These are phyloP conservation scores for Percopsis omiscomaycus DNA, from an alignment of 2,797 vertebrate genomes.

Conservation along the genomic window DNA sequence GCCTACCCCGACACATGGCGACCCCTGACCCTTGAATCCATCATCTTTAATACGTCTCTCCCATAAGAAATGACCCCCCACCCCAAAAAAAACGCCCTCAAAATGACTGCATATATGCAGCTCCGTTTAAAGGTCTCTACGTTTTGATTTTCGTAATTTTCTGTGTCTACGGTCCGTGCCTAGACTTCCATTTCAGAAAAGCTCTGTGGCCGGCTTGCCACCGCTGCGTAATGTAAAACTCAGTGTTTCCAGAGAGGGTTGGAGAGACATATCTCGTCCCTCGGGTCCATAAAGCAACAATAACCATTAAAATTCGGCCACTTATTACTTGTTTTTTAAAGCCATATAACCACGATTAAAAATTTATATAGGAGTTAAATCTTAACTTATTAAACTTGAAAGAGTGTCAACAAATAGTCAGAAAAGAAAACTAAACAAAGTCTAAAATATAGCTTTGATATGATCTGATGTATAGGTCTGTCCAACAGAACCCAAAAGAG, in stretches of 20 bases:
- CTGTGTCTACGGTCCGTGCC: constrained; percentile 62
- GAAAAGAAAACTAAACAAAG: constrained; percentile 67
- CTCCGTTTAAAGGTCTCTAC: constrained; percentile 73
- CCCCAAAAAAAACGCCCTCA: constrained; percentile 18
- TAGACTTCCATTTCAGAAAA: constrained; percentile 60
- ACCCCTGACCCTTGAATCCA: constrained; percentile 41
- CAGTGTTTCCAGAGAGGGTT: constrained; percentile 78
- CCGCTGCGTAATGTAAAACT: constrained; percentile 65
- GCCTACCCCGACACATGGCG: constrained; percentile 35
- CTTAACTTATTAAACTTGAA: constrained; percentile 75
- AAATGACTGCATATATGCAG: constrained; percentile 55
- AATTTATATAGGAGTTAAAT: constrained; percentile 73
- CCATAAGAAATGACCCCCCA: constrained; percentile 41
- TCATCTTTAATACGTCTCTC: constrained; percentile 46
- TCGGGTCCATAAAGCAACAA: constrained; percentile 78
- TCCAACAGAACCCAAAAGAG: constrained; percentile 80
- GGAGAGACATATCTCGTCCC: constrained; percentile 57
- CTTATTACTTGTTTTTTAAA: constrained; percentile 83
- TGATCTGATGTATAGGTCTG: constrained; percentile 88
- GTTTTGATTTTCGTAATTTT: constrained; percentile 62
- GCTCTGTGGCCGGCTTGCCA: constrained; percentile 44
- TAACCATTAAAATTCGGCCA: constrained; percentile 76
- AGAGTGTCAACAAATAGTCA: constrained; percentile 88
- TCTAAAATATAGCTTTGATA: constrained; percentile 85
- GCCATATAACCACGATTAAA: constrained; percentile 83